Evolutionary conservation across 2,113 vertebrate genomes (phyloP).

Genomic region (Ivindomyrus marchei): DNA sequence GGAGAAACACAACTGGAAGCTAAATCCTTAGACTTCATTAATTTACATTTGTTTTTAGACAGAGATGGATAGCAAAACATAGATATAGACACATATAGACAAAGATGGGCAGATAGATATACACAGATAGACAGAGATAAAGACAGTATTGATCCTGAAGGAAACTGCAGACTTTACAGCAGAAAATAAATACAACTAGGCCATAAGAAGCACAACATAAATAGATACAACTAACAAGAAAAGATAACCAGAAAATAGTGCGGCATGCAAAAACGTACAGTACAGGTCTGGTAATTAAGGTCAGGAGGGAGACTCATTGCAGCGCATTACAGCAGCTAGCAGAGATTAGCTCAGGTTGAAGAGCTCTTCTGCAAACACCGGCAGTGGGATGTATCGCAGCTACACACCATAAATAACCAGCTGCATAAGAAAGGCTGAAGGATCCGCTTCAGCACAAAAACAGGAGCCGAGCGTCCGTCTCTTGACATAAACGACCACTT

Average conservation of each 20-base stretch:
- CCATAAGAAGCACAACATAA: background rate
- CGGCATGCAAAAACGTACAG: background rate
- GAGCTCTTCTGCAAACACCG: background rate
- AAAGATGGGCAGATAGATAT: background rate
- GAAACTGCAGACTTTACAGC: background rate
- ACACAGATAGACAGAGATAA: background rate
- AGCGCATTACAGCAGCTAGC: background rate
- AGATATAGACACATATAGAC: background rate
- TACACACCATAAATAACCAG: background rate
- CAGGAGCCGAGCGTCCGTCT: background rate
- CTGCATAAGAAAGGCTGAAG: background rate
- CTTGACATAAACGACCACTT: background rate
- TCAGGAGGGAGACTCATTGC: background rate
- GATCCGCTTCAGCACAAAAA: background rate
- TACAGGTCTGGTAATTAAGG: background rate
- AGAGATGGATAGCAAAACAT: background rate
- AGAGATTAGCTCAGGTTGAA: background rate
- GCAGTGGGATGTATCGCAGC: too few species aligned
- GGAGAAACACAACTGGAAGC: background rate
- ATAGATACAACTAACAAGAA: background rate
- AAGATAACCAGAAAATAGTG: background rate
- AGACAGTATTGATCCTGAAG: background rate
- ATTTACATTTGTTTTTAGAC: background rate
- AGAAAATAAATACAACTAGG: background rate
- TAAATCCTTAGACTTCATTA: background rate